phyloP scores from a whole-genome alignment of 1,140 invertebrate genomes.

The Aphelenchoides avenae region DNA sequence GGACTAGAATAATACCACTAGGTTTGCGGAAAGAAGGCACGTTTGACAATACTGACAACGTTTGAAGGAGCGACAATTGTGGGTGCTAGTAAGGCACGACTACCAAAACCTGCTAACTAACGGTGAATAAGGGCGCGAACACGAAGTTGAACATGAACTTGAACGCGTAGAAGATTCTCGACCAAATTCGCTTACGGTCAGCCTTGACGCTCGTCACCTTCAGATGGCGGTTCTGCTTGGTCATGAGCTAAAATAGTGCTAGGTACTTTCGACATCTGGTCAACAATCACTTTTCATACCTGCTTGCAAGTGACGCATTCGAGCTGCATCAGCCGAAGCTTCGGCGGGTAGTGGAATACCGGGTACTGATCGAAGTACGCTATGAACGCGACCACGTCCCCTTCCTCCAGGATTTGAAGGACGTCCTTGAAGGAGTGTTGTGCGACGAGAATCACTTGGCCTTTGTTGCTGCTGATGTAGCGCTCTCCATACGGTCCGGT shows the following conservation, averaged over 20 bases:
- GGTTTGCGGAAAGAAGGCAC: too few relatives aligned
- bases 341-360: conserved; percentile 49
- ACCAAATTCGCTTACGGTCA: conserved; percentile 37
- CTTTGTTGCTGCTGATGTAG: conserved; percentile 43
- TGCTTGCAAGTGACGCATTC: conserved; percentile 52
- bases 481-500: conserved; percentile 51
- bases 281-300: conserved; percentile 7
- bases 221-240: conserved; percentile 31
- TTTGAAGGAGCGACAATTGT: too few relatives aligned
- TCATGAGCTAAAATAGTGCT: conserved; percentile 28
- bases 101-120: conserved; percentile 11
- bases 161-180: conserved; percentile 48
- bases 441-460: conserved; percentile 47
- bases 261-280: conserved; percentile 3
- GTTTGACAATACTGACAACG: too few relatives aligned
- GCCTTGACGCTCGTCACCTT: conserved; percentile 42
- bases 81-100: too few relatives aligned
- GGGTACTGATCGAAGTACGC: conserved; percentile 53
- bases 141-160: conserved; percentile 54
- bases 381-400: conserved; percentile 51
- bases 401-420: conserved; percentile 46
- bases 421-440: conserved; percentile 42
- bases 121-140: conserved; percentile 39
- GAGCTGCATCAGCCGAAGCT: conserved; percentile 47
- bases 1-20: too few relatives aligned